Conservation (phyloP, 2,113 vertebrate species). For the Megaceryle maxima region DNA sequence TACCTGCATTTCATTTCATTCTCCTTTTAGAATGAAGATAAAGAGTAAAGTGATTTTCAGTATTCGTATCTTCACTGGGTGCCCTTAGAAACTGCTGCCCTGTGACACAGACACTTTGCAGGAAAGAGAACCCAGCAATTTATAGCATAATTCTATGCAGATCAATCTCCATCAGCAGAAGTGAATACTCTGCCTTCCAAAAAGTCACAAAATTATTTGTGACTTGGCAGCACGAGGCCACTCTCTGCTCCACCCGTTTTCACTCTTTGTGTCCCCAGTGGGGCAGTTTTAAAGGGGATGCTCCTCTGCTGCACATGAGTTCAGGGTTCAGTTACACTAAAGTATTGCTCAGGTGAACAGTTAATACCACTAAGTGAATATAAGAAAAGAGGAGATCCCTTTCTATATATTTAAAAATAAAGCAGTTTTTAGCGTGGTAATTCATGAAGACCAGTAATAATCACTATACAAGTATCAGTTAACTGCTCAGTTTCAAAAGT, state of each 20-base stretch:
- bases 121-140: background rate
- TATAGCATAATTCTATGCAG: background rate
- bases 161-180: background rate
- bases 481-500: background rate
- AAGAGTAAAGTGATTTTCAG: background rate
- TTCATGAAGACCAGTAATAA: background rate
- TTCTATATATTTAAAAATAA: background rate
- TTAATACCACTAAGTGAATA: background rate
- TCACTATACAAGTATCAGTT: background rate
- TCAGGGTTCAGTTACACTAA: background rate
- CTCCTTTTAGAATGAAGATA: background rate
- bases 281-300: background rate
- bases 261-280: background rate
- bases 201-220: background rate
- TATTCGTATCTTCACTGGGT: background rate
- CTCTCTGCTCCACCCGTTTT: background rate
- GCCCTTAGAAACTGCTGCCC: background rate
- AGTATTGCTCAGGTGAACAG: background rate
- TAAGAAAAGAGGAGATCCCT: background rate
- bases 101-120: background rate
- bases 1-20: background rate
- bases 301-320: background rate
- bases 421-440: background rate
- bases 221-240: background rate
- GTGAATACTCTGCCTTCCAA: background rate